Evolutionary conservation across 2,888 invertebrate species (phyloP).

Genomic region (Myopa tessellatipennis): DNA sequence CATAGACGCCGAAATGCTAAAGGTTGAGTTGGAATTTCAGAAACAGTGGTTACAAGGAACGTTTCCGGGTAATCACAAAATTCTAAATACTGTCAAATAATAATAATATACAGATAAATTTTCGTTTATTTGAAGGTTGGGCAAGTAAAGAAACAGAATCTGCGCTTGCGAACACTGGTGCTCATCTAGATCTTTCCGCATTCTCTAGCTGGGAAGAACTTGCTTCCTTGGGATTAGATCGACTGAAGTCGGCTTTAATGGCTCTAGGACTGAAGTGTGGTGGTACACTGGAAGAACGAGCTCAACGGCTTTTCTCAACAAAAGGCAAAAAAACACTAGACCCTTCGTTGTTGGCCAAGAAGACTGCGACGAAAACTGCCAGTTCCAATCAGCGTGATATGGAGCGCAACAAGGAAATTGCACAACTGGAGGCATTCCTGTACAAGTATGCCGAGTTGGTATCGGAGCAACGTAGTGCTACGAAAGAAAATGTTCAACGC

Average conservation of each 20-base stretch:
- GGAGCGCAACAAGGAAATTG: slow-evolving; percentile 86
- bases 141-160: slow-evolving; percentile 97
- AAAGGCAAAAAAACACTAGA: slow-evolving; percentile 95
- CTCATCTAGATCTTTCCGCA: slow-evolving; percentile 97
- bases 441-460: slow-evolving; percentile 89
- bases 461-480: slow-evolving; percentile 86
- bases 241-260: slow-evolving; percentile 96
- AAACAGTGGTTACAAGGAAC: slow-evolving; percentile 88
- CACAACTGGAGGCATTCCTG: slow-evolving; percentile 87
- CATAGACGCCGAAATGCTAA: slow-evolving; percentile 81
- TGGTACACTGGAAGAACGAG: slow-evolving; percentile 96
- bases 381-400: slow-evolving; percentile 72
- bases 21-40: slow-evolving; percentile 83
- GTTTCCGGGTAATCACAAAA: slow-evolving; percentile 77
- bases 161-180: slow-evolving; percentile 93
- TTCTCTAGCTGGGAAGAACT: slow-evolving; percentile 98
- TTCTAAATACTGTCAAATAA: not conserved
- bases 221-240: slow-evolving; percentile 95
- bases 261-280: slow-evolving; percentile 98
- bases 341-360: slow-evolving; percentile 90
- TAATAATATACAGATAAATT: not conserved
- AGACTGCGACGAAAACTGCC: slow-evolving; percentile 73
- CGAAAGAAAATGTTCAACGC: slow-evolving; percentile 97
- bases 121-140: slow-evolving; percentile 71
- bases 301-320: slow-evolving; percentile 93